These are phyloP conservation scores for Pantherophis alleghaniensis DNA, from an alignment of 2,797 vertebrate species.

Conservation along the genomic window DNA sequence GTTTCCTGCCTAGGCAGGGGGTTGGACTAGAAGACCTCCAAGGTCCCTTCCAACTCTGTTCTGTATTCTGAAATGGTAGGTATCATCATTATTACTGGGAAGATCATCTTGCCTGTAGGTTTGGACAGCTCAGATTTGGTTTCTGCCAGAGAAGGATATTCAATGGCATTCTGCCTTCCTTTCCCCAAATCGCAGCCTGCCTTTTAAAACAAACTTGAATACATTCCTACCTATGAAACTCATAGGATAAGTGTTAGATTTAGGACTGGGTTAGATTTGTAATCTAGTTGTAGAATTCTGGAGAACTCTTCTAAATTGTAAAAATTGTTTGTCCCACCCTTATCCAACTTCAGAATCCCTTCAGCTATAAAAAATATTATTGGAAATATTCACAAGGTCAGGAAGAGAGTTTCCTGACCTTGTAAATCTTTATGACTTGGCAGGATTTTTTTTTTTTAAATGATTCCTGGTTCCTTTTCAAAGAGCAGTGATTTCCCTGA, in stretches of 20 bases:
- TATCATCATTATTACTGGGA: background rate
- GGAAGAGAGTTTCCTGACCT: background rate
- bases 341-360: too few species aligned
- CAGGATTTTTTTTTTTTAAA: too few species aligned
- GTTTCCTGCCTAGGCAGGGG: too few species aligned
- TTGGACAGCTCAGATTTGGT: background rate
- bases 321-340: too few species aligned
- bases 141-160: background rate
- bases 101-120: background rate
- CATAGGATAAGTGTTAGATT: background rate
- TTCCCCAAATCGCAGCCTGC: background rate
- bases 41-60: too few species aligned
- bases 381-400: background rate
- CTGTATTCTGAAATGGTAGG: background rate
- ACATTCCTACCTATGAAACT: background rate
- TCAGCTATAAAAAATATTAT: background rate
- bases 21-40: too few species aligned
- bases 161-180: background rate
- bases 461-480: background rate
- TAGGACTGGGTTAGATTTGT: too few species aligned
- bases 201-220: background rate
- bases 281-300: too few species aligned
- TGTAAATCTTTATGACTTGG: background rate
- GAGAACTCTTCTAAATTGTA: too few species aligned
- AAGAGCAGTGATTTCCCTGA: background rate